Conservation (phyloP, 2,113 vertebrate species). For the Sylvicapra grimmia region DNA sequence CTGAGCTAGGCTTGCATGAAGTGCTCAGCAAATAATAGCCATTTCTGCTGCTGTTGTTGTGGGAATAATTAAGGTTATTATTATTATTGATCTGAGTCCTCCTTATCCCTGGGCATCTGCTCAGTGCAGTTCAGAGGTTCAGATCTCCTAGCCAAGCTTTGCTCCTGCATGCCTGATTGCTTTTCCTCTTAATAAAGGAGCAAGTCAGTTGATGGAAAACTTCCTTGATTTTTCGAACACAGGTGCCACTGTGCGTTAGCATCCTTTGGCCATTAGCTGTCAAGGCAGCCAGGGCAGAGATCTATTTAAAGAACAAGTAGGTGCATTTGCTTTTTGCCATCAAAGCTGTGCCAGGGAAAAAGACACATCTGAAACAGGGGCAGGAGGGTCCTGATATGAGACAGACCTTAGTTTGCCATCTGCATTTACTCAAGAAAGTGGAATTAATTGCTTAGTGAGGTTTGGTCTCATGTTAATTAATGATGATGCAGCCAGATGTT, state of each 20-base stretch:
- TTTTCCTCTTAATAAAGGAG: not conserved
- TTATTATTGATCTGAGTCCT: not conserved
- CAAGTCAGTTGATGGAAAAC: not conserved
- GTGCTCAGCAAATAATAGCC: not conserved
- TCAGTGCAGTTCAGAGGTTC: not conserved
- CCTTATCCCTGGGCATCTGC: not conserved
- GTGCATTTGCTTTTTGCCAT: not conserved
- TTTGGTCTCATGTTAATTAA: not conserved
- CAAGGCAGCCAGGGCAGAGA: slow-evolving; percentile 4
- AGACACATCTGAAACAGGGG: not conserved
- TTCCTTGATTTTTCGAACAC: not conserved
- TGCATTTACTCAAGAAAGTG: not conserved
- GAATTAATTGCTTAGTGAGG: not conserved
- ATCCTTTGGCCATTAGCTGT: slow-evolving; percentile 30
- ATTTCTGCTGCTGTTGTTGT: accelerated
- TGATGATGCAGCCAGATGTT: not conserved
- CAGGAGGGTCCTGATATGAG: not conserved
- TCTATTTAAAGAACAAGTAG: slow-evolving; percentile 52
- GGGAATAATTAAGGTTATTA: not conserved
- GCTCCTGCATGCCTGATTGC: not conserved
- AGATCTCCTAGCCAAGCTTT: not conserved
- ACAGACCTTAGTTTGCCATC: not conserved
- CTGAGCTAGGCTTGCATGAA: not conserved
- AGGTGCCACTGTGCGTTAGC: slow-evolving; percentile 18
- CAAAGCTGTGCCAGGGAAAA: not conserved